Evolutionary conservation across 2,888 invertebrate genomes (phyloP).

Genomic region (Drosophila meridiana): DNA sequence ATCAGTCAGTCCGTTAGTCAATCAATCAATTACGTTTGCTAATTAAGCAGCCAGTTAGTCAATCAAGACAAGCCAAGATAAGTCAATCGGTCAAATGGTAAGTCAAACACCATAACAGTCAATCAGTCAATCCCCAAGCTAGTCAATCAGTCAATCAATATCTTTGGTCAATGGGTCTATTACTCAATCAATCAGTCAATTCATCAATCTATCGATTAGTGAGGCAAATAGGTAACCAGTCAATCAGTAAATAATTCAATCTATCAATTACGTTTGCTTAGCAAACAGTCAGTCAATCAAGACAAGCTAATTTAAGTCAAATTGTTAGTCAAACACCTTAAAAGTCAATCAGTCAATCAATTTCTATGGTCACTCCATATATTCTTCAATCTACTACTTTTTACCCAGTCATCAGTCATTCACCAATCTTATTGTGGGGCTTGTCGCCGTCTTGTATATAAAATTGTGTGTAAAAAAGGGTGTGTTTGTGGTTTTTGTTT

Average conservation of each 20-base stretch:
- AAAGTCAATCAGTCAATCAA: no score
- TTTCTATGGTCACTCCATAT: no score
- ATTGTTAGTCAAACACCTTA: no score
- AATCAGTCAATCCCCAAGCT: neutral
- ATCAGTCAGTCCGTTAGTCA: neutral
- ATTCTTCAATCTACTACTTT: no score
- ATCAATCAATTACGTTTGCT: neutral
- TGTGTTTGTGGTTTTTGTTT: no score
- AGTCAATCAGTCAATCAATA: neutral
- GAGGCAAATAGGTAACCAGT: neutral
- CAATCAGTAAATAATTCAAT: neutral
- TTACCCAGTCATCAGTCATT: no score
- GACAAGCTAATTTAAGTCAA: no score
- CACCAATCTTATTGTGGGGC: no score
- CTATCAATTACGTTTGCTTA: neutral
- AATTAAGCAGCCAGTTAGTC: neutral
- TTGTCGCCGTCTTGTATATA: no score
- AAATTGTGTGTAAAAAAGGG: no score
- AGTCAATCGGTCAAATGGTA: neutral
- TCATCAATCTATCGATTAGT: no score
- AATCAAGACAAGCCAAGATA: neutral
- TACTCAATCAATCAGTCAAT: neutral
- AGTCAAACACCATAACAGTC: neutral
- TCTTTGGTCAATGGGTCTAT: neutral
- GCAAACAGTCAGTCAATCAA: neutral